Percentiles rank a stretch among this genome's conserved stretches.
Conservation (phyloP, 1,140 invertebrate species). For the Asobara japonica region DNA sequence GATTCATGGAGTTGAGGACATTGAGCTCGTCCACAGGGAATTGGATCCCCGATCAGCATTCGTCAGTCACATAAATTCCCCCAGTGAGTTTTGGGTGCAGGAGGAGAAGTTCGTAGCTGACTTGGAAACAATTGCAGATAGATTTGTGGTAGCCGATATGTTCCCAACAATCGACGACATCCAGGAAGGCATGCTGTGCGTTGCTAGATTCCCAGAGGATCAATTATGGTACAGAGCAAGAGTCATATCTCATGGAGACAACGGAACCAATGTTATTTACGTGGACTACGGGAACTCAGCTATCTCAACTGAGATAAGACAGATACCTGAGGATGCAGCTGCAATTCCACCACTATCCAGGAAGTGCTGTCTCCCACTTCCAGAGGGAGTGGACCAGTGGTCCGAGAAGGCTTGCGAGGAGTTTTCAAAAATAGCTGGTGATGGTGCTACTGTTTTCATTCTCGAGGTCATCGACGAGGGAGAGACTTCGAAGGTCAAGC, state of each 20-base stretch:
- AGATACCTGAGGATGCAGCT: constrained; percentile 57
- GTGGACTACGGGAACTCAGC: constrained; percentile 72
- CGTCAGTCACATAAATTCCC: constrained; percentile 69
- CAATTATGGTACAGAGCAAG: constrained; percentile 73
- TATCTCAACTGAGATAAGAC: constrained; percentile 51
- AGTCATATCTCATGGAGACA: constrained; percentile 48
- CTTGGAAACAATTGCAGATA: constrained; percentile 70
- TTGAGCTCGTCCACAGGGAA: constrained; percentile 52
- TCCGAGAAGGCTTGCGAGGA: constrained; percentile 49
- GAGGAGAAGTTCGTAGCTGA: constrained; percentile 66
- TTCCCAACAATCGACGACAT: constrained; percentile 64
- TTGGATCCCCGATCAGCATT: constrained; percentile 57
- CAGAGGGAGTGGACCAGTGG: constrained; percentile 48
- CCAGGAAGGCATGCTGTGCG: constrained; percentile 69
- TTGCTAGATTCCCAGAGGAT: constrained; percentile 74
- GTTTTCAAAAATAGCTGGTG: constrained; percentile 51
- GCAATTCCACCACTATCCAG: constrained; percentile 54
- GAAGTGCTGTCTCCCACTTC: constrained; percentile 56
- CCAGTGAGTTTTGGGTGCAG: constrained; percentile 75
- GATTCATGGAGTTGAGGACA: constrained; percentile 53
- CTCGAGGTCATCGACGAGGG: constrained; percentile 65
- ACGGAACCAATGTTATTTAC: constrained; percentile 63
- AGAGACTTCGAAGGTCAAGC: constrained; percentile 73
- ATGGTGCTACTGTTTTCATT: constrained; percentile 57
- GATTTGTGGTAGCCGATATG: constrained; percentile 65